Percentiles rank a stretch among this genome's conserved stretches.
Conservation (phyloP, 2,888 invertebrate species). For the Thymelicus lineola region DNA sequence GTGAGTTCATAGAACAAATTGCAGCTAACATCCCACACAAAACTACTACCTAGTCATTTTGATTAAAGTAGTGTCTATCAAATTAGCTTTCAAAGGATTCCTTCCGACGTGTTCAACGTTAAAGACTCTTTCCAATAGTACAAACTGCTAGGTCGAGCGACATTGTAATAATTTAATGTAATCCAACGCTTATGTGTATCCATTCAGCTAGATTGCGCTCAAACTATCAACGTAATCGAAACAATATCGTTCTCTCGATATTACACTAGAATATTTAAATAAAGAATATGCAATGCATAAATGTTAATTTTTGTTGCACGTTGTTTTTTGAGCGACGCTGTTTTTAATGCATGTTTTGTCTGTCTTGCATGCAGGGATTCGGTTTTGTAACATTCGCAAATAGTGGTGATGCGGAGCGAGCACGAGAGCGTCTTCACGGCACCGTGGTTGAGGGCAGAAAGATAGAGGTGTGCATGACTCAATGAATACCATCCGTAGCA, state of each 20-base stretch:
- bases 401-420: conserved; percentile 99
- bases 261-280: conserved; percentile 80
- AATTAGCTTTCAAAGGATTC: conserved; percentile 62
- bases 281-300: conserved; percentile 86
- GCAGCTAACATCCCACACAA: conserved; percentile 81
- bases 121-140: conserved; percentile 71
- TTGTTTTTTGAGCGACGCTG: conserved; percentile 91
- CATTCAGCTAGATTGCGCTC: conserved; percentile 84
- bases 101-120: conserved; percentile 61
- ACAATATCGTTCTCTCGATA: conserved; percentile 78
- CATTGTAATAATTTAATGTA: conserved; percentile 73
- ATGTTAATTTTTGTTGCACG: conserved; percentile 91
- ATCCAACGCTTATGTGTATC: conserved; percentile 84
- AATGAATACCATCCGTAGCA: conserved; percentile 87
- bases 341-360: conserved; percentile 97
- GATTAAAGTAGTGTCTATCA: conserved; percentile 67
- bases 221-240: conserved; percentile 83
- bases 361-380: conserved; percentile 99
- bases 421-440: conserved; percentile 99
- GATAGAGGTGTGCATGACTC: conserved; percentile 99
- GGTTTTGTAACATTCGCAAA: conserved; percentile 99
- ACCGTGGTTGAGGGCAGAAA: conserved; percentile 99
- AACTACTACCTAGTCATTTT: conserved; percentile 58
- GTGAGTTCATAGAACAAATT: conserved; percentile 79
- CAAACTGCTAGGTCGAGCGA: conserved; percentile 77